Evolutionary conservation across 2,797 vertebrate species (phyloP), one percentile per base, ranked within the genome.

Genomic region (Chelonia mydas): DNA sequence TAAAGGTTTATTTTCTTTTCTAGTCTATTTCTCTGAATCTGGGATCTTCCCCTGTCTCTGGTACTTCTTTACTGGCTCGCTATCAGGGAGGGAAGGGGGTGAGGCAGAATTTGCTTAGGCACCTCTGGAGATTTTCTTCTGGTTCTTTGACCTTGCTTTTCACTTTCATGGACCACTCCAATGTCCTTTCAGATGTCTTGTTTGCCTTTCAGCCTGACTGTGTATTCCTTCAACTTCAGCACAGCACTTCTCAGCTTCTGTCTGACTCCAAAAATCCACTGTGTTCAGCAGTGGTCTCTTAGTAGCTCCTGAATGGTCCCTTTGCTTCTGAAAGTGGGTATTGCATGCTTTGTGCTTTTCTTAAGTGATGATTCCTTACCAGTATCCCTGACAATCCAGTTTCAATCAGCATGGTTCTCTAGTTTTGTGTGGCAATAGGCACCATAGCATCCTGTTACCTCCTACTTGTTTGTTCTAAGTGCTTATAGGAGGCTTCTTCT

Each of bases 191-290:
- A 21, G 33, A 37, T 37, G 65, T 68, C 13, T 47, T 76, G 23
- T 25, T 47, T 27, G 6, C 13, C 45, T 45, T 47, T 76, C 74
- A 76, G 11, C 27, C 45, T 77, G 13, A 49, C 27, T 77, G 13
- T 61, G 59, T 16, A 12, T 27, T 15, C 45, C 41, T 77, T 47
- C n/a, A 72, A 41, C n/a, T 41, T 72, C 21, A 72, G 68, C 68
- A 72, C 11, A 37, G 37, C 23, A 23, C 68, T 41, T 49, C 47
- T 47, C 7, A 17, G 45, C 15, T 77, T 45, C 21, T 74, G 3
- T 1, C 0, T 74, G 61, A 33, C 1, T 11, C 8, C 10, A 9
- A 45, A 61, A 10, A 12, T 7, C 33, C 17, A 21, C 21, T 11
- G 11, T 23, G 7, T 41, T 88, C 61, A 25, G 59, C 47, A 45